Evolutionary conservation across 1,140 invertebrate genomes (phyloP).

Genomic region (Heliconius nattereri): DNA sequence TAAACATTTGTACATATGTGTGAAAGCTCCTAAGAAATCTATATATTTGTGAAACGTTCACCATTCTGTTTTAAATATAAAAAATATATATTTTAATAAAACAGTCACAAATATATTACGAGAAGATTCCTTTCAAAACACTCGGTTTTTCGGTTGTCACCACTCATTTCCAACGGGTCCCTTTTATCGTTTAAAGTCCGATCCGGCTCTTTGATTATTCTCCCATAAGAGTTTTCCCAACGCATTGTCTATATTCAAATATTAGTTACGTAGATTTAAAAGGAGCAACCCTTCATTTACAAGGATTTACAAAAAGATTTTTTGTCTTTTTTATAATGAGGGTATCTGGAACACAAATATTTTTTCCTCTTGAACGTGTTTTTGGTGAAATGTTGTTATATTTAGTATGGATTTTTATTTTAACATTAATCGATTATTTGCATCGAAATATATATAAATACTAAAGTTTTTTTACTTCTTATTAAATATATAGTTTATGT

Average conservation of each 20-base stretch:
- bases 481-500: too few relatives aligned
- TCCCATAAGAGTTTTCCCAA: slow-evolving; percentile 24
- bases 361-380: background rate
- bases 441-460: too few relatives aligned
- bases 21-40: too few relatives aligned
- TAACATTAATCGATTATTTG: too few relatives aligned
- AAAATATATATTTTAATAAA: background rate
- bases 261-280: background rate
- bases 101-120: background rate
- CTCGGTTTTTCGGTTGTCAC: background rate
- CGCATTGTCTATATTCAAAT: slow-evolving; percentile 19
- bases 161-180: slow-evolving; percentile 19
- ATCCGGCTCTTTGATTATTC: slow-evolving; percentile 38
- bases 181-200: slow-evolving; percentile 34
- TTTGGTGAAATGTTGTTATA: background rate
- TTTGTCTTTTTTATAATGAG: background rate
- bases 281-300: background rate
- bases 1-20: too few relatives aligned
- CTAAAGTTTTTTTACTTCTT: too few relatives aligned
- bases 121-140: background rate
- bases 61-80: background rate
- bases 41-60: too few relatives aligned
- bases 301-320: background rate
- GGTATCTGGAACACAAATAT: background rate
- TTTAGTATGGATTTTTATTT: too few relatives aligned